Base-by-base conservation (phyloP, 2,113 vertebrate genomes). In the Semicossyphus pulcher region DNA sequence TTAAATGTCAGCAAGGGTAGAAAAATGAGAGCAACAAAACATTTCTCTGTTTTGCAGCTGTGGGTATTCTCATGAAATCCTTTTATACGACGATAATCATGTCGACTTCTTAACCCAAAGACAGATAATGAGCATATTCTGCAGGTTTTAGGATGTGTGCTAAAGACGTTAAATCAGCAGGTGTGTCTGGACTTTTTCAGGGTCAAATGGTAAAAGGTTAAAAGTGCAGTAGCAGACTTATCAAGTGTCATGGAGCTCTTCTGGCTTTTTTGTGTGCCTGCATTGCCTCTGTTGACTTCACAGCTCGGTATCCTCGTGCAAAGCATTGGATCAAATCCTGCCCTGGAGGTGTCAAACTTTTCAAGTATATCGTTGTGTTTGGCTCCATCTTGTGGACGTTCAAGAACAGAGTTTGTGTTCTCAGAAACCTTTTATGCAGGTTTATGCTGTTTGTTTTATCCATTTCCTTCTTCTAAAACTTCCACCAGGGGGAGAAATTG, bases 341-440 rank as follows among this genome's bases (percentile, higher is more conserved):
- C 32, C 31, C 21, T 48, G 37, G 3, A 34, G 32, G 14, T 28
- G 7, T 36, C 1, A 0, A 1, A 10, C 10, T 14, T 23, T 16
- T 32, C 10, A n/a, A n/a, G n/a, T 32, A 71, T 72, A 25, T 28
- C 16, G 3, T 49, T 58, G 63, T 34, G 1, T 89, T 57, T 89
- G 85, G 49, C 84, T 77, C 84, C 87, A 85, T 83, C 90, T 89
- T 61, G 76, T 88, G 90, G 74, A 70, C 3, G 0, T 23, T 7
- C 12, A 3, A 47, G 41, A 32, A 21, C 10, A 39, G 2, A 6
- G n/a, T 29, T 16, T 51, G 3, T 53, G 10, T 52, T 59, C 10
- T n/a, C 4, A 21, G 0, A 32, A 72, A 54, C 1, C 3, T 14
- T 49, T 23, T 23, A 1, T 3, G 36, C 5, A 57, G 6, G 14